These are phyloP conservation scores for Onthophagus sagittarius DNA, from an alignment of 2,888 invertebrate genomes.

Conservation along the genomic window DNA sequence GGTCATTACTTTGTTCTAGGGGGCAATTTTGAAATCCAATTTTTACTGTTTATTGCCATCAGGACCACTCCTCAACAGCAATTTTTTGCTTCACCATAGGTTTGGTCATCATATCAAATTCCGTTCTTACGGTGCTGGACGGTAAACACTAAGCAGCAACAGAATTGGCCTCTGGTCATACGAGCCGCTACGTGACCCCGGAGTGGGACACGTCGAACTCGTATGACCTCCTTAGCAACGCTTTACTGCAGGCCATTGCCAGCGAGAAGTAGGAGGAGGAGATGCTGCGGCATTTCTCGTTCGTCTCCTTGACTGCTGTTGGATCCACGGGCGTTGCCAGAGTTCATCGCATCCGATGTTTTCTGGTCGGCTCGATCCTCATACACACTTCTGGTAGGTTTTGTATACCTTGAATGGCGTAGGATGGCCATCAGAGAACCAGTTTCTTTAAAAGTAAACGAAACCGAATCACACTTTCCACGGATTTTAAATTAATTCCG, in stretches of 20 bases:
- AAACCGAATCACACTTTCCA: not conserved
- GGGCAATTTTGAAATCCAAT: too few species aligned
- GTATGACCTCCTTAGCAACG: constrained; percentile 19
- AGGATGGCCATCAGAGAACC: constrained; percentile 1
- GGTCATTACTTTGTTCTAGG: too few species aligned
- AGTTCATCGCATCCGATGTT: too few species aligned
- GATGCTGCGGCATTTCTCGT: not conserved
- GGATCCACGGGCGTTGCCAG: not conserved
- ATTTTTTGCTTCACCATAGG: too few species aligned
- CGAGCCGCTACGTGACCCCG: constrained; percentile 31
- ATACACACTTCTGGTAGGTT: too few species aligned
- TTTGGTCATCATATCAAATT: not conserved
- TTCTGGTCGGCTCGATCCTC: too few species aligned
- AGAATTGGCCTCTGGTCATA: constrained; percentile 25
- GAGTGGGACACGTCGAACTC: constrained; percentile 27
- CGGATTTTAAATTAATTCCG: constrained; percentile 9
- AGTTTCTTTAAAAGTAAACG: constrained; percentile 1
- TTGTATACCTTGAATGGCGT: not conserved
- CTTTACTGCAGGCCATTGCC: constrained; percentile 2
- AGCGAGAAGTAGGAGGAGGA: not conserved
- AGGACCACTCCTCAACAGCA: too few species aligned
- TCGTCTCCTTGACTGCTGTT: not conserved
- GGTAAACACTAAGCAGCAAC: not conserved
- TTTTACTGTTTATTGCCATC: too few species aligned
- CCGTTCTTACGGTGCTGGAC: not conserved